Base-by-base conservation (phyloP, 2,888 invertebrate genomes). In the Cacoxenus indagator region DNA sequence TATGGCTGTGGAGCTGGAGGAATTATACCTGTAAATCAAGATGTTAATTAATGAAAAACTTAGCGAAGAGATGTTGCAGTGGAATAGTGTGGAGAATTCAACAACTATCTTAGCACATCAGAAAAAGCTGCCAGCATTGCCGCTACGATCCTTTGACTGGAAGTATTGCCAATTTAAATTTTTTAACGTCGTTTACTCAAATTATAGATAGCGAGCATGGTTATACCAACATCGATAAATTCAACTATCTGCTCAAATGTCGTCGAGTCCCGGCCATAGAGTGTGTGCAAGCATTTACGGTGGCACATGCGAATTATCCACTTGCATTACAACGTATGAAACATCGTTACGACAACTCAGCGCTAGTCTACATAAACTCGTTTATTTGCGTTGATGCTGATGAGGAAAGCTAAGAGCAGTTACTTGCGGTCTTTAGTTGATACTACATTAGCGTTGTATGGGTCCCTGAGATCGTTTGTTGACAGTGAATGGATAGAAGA, bases 161-260 rank as follows among this genome's bases (percentile, higher is more conserved):
- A 67, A 67, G 27, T 67, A 67, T 19, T 62, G 48, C 9, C 61
- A 67, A 2, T 54, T 54, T 9, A 55, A 65, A 48, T 14, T 65
- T 65, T 9, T 64, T 64, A 4, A 65, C 19, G 22, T 65, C 55
- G 24, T 68, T 31, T 14, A 26, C 26, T 14, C 64, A 55, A 57
- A 46, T 65, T 8, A 37, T 61, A 14, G 54, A 66, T 24, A 48
- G 24, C 26, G 19, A 65, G 37, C 37, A 8, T 0, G 62, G 48
- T 11, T 51, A 65, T 19, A 54, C 66, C 1, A 69, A 22, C 17
- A 69, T 66, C n/a, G 66, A 69, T 66, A 62, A 66, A 14, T 66
- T 69, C 8, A 55, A 65, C 55, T 26, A 65, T 31, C 17, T 59
- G 11, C 48, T 68, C 24, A 24, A 37, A 26, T 68, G 68, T 5